Evolutionary conservation across 2,113 vertebrate genomes (phyloP).

Genomic region (Muscicapa adusta): DNA sequence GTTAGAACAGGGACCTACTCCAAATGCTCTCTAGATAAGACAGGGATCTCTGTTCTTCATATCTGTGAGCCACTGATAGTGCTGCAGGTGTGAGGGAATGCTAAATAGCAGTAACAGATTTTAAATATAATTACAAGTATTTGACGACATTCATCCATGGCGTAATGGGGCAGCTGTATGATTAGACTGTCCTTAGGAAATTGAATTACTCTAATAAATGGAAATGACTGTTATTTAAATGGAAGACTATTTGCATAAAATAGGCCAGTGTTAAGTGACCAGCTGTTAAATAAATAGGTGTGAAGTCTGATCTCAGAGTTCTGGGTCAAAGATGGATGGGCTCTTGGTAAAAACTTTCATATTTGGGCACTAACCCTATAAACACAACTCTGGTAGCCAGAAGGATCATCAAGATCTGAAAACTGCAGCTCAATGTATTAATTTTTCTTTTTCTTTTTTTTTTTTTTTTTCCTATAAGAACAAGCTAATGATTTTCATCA

Average conservation of each 20-base stretch:
- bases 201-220: conserved; percentile 37
- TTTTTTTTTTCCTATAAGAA: neutral
- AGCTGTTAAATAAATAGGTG: conserved; percentile 3
- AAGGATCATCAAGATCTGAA: neutral
- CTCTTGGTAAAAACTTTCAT: neutral
- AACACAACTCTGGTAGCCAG: neutral
- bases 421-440: neutral
- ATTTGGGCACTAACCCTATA: neutral
- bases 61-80: neutral
- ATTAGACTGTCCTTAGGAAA: conserved; percentile 26
- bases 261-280: neutral
- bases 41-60: neutral
- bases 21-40: neutral
- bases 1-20: neutral
- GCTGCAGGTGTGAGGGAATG: neutral
- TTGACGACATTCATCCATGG: neutral
- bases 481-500: neutral
- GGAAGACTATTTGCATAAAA: conserved; percentile 26
- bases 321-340: neutral
- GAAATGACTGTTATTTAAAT: conserved; percentile 24
- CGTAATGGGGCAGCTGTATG: conserved; percentile 27
- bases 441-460: neutral
- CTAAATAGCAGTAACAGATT: conserved; percentile 8
- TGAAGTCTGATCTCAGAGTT: neutral
- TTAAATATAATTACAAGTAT: conserved; percentile 29